These are phyloP conservation scores for Eristalinus aeneus DNA, from an alignment of 2,888 invertebrate species.

Conservation along the genomic window DNA sequence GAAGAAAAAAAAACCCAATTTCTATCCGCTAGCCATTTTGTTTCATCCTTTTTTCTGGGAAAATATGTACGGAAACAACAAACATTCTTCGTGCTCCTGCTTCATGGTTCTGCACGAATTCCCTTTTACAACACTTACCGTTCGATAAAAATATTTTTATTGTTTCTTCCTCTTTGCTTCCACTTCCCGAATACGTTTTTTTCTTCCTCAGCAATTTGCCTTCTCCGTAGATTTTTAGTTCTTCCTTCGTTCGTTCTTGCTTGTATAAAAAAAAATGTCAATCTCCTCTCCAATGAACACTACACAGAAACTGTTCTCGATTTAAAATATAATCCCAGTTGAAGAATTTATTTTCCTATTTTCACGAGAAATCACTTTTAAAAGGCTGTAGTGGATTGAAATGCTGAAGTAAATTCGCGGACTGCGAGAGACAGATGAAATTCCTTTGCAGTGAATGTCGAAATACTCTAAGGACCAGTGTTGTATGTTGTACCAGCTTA, in stretches of 20 bases:
- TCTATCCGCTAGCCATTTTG: slow-evolving; percentile 37
- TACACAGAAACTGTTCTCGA: slow-evolving; percentile 17
- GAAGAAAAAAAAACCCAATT: slow-evolving; percentile 15
- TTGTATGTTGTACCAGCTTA: slow-evolving; percentile 31
- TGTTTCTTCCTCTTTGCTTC: slow-evolving; percentile 6
- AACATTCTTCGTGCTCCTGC: neutral
- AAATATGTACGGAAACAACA: neutral
- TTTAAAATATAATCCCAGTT: slow-evolving; percentile 18
- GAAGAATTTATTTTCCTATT: slow-evolving; percentile 25
- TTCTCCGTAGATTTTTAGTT: neutral
- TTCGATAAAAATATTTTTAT: slow-evolving; percentile 45
- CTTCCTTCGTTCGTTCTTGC: slow-evolving; percentile 10
- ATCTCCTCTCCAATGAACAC: slow-evolving; percentile 15
- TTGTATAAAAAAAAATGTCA: slow-evolving; percentile 5
- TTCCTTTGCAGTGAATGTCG: slow-evolving; percentile 52
- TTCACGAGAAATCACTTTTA: slow-evolving; percentile 12
- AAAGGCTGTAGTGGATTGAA: neutral
- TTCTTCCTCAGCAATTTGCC: neutral
- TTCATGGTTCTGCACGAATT: neutral
- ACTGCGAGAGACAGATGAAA: slow-evolving; percentile 35
- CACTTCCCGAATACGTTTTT: slow-evolving; percentile 48
- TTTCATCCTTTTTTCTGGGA: slow-evolving; percentile 10
- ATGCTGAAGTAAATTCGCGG: slow-evolving; percentile 16
- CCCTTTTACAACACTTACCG: slow-evolving; percentile 64
- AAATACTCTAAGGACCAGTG: slow-evolving; percentile 40